Base-by-base conservation (phyloP, 2,888 invertebrate genomes). In the Myopa testacea region DNA sequence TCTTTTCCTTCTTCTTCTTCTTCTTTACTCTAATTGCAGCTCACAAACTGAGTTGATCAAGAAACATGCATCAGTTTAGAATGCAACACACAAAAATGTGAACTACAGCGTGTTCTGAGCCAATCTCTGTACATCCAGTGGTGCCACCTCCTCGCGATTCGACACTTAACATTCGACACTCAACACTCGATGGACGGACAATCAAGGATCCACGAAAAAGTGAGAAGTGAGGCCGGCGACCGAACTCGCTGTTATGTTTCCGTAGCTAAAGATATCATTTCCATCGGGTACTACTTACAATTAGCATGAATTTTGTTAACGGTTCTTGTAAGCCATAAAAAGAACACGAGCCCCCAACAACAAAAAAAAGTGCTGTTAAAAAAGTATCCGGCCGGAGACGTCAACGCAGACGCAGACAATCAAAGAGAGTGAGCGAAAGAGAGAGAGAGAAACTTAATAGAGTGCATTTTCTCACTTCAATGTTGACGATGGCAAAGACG, bases 281-380 rank as follows among this genome's bases (percentile, higher is more conserved):
- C 76, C 71, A 78, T 78, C 78, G 67, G 70, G 75, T 38, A 78
- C 55, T 60, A 70, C 78, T 75, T 65, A 76, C 78, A 78, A 78
- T 78, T 78, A 78, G 78, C 78, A 78, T 78, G 76, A 76, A 78
- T 78, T 76, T 76, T 55, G 78, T 68, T 78, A 78, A 78, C 78
- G 78, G 78, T 76, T 72, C 40, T 72, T 67, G 75, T 67, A 40
- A 75, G 37, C 65, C 65, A 75, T 52, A 75, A 38, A 73, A 71
- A 65, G 72, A 65, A 72, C 75, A 67, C 58, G 40, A 19, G 8
- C 26, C 26, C 26, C 26, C 26, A 16, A 5, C 45, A 37, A 45
- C 12, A 16, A 65, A 62, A 16, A 52, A 75, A 19, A 10, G 55
- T 45, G 55, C 52, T 71, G 71, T 38, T 55, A 26, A 71, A 37